These are phyloP conservation scores for Prorops nasuta DNA, from an alignment of 1,140 invertebrate genomes.

Conservation along the genomic window DNA sequence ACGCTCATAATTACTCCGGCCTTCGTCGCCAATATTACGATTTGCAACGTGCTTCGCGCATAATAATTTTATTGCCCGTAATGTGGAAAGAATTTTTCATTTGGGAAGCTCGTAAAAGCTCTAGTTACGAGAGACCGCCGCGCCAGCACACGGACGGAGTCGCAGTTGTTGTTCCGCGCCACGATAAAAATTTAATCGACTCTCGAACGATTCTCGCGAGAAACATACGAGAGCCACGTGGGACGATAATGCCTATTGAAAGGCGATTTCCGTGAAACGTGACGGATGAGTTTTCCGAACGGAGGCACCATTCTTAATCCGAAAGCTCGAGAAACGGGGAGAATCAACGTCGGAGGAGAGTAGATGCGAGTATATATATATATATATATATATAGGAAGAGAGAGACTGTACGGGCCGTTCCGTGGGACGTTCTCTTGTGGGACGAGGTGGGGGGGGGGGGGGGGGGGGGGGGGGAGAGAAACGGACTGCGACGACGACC, in stretches of 20 bases:
- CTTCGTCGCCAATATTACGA: slow-evolving; percentile 26
- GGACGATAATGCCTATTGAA: no score
- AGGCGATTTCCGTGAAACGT: no score
- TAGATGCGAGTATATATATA: no score
- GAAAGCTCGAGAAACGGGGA: no score
- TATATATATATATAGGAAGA: no score
- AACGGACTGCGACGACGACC: slow-evolving; percentile 6
- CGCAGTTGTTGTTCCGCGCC: slow-evolving; percentile 1
- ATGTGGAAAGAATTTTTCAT: neutral
- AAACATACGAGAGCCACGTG: no score
- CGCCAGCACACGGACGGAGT: neutral
- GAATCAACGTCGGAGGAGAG: no score
- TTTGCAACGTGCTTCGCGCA: slow-evolving; percentile 18
- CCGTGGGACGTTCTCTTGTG: no score
- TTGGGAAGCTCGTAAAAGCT: no score
- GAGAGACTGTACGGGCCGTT: no score
- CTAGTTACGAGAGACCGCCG: neutral
- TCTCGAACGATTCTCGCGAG: slow-evolving; percentile 9
- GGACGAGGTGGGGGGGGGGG: slow-evolving; percentile 6
- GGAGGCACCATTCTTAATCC: no score
- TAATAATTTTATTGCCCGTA: slow-evolving; percentile 25
- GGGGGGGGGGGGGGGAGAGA: slow-evolving; percentile 1
- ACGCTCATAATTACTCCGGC: slow-evolving; percentile 26
- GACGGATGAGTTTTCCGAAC: no score
- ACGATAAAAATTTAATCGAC: slow-evolving; percentile 4